phyloP scores from a whole-genome alignment of 2,113 vertebrate genomes.

The Perccottus glenii region DNA sequence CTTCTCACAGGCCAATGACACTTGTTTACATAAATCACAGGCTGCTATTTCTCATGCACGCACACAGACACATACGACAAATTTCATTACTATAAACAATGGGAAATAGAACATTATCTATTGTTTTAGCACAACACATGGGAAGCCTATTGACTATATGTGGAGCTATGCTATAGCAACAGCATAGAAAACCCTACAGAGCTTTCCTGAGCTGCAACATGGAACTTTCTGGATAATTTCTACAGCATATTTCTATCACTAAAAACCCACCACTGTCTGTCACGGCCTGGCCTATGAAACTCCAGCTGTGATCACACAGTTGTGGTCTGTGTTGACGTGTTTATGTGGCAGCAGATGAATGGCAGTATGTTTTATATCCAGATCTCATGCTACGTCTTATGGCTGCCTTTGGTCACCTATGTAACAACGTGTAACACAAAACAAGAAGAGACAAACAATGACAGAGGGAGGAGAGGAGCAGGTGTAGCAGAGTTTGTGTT shows the following conservation, averaged over 20 bases:
- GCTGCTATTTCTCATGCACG: slow-evolving; percentile 59
- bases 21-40: slow-evolving; percentile 77
- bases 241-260: neutral
- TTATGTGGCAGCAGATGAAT: neutral
- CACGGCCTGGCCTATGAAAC: neutral
- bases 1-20: slow-evolving; percentile 66
- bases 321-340: too few species aligned
- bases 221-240: neutral
- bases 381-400: slow-evolving; percentile 10
- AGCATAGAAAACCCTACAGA: too few species aligned
- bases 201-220: too few species aligned
- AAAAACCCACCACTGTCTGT: neutral
- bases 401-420: slow-evolving; percentile 25
- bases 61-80: slow-evolving; percentile 40
- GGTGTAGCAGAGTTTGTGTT: slow-evolving; percentile 57
- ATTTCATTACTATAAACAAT: neutral
- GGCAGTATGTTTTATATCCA: slow-evolving; percentile 18
- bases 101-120: neutral
- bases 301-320: slow-evolving; percentile 1
- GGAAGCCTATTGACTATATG: too few species aligned
- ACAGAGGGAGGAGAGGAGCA: slow-evolving; percentile 34
- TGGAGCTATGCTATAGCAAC: too few species aligned
- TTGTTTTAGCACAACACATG: too few species aligned
- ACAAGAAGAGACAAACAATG: slow-evolving; percentile 14
- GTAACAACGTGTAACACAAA: slow-evolving; percentile 5